These are phyloP conservation scores for Ornithoptera priamus DNA, from an alignment of 2,888 invertebrate species.

Conservation along the genomic window DNA sequence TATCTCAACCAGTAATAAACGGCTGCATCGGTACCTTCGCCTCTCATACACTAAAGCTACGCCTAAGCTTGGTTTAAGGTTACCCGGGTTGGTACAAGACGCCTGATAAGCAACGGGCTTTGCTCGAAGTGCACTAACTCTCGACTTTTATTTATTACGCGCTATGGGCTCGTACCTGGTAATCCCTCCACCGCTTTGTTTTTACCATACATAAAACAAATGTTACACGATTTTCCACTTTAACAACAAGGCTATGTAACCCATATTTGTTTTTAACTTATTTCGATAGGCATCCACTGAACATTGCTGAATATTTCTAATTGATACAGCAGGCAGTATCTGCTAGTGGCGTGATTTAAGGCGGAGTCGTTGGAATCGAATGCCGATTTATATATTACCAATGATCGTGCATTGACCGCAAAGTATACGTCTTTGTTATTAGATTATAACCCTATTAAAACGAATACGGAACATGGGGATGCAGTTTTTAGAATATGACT, in stretches of 20 bases:
- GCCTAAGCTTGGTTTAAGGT: slow-evolving; percentile 60
- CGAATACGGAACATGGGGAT: too few species aligned
- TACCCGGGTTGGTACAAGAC: slow-evolving; percentile 58
- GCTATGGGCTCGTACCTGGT: slow-evolving; percentile 68
- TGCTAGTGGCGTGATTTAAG: slow-evolving; percentile 71
- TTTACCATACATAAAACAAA: slow-evolving; percentile 36
- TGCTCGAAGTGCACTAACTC: slow-evolving; percentile 64
- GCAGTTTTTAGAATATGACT: too few species aligned
- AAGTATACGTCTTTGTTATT: slow-evolving; percentile 41
- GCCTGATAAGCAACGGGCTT: slow-evolving; percentile 66
- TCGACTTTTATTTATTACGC: slow-evolving; percentile 70
- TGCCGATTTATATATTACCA: slow-evolving; percentile 56
- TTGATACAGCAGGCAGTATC: slow-evolving; percentile 71
- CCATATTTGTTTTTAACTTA: slow-evolving; percentile 24
- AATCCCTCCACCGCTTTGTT: slow-evolving; percentile 46
- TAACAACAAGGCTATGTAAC: slow-evolving; percentile 31
- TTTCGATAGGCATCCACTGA: slow-evolving; percentile 30
- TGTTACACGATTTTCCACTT: slow-evolving; percentile 38
- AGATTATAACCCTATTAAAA: not conserved
- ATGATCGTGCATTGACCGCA: slow-evolving; percentile 37
- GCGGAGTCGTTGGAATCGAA: slow-evolving; percentile 59
- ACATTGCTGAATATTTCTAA: slow-evolving; percentile 57
- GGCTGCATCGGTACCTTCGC: slow-evolving; percentile 29
- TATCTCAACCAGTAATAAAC: slow-evolving; percentile 22
- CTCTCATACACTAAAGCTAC: slow-evolving; percentile 39